phyloP scores from a whole-genome alignment of 2,797 vertebrate genomes.

The Crax fasciolata region DNA sequence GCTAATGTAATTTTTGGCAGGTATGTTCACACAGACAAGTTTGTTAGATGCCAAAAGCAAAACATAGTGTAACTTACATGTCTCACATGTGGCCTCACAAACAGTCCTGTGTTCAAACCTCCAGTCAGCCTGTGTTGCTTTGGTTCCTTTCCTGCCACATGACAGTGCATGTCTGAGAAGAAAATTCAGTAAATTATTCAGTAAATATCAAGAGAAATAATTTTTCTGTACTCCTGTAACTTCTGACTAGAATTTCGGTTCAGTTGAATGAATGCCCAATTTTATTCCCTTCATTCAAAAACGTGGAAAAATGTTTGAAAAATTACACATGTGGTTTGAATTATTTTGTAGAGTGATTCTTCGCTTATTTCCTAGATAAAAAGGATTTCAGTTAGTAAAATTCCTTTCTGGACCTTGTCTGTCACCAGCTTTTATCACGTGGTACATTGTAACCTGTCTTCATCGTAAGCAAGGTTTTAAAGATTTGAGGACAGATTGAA shows the following conservation, averaged over 20 bases:
- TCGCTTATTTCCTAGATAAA: slow-evolving; percentile 21
- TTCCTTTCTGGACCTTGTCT: slow-evolving; percentile 29
- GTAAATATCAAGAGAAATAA: slow-evolving; percentile 13
- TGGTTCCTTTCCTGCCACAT: neutral
- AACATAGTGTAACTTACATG: neutral
- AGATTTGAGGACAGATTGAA: slow-evolving; percentile 46
- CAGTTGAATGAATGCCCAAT: neutral
- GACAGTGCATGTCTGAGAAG: neutral
- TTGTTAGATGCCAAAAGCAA: slow-evolving; percentile 20
- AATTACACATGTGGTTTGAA: neutral
- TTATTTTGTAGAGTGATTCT: slow-evolving; percentile 3
- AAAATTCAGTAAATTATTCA: neutral
- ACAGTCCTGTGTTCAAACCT: neutral
- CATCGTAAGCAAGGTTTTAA: slow-evolving; percentile 53
- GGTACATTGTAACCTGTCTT: slow-evolving; percentile 34
- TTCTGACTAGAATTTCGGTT: neutral
- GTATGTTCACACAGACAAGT: neutral
- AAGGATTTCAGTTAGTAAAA: slow-evolving; percentile 34
- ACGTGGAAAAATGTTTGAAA: neutral
- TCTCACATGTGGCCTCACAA: slow-evolving; percentile 38
- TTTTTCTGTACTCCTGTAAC: neutral
- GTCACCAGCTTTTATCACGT: slow-evolving; percentile 53
- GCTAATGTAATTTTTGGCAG: slow-evolving; percentile 68
- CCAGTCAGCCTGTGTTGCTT: neutral
- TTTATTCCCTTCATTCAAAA: neutral